Base-by-base conservation (phyloP, 2,113 vertebrate species). In the Anguilla japonica region DNA sequence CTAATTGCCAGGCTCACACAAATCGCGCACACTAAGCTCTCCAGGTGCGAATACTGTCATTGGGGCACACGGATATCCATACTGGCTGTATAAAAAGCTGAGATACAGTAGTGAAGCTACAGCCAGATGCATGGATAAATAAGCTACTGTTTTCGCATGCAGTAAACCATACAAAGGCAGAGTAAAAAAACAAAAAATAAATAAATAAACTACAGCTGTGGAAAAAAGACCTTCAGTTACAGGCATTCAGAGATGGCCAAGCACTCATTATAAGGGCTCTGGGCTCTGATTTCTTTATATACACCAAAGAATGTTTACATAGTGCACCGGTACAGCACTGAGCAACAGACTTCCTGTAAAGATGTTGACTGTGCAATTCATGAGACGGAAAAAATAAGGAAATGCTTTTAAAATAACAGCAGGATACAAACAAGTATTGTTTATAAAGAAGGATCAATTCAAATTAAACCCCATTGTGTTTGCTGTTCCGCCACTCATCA, bases 251-350 rank as follows among this genome's bases (percentile, higher is more conserved):
- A 87, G 81, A 79, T 14, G 13, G 14, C 43, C 83, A 78, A 29
- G 41, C 18, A 20, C 63, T 80, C 85, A 88, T 89, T 85, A 82
- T 85, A 85, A 53, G 56, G 46, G 29, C 79, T 71, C 67, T 56
- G 34, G 50, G 50, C 71, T 79, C 79, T 57, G 40, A 34, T 84
- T 75, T n/a, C 71, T 75, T 75, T n/a, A 75, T 13, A 75, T 9
- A 75, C n/a, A 46, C 34, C 34, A 41, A 56, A 87, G 18, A 41
- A 67, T 79, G 34, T 82, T 26, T 34, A 15, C 7, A 79, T 22
- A 67, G 71, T 60, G 56, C 40, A n/a, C 71, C 16, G 6, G 26
- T 75, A 13, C n/a, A 75, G n/a, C 6, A 71, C 4, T 14, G n/a
- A 34, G 4, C 60, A 85, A 14, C 60, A 41, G 82, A 84, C 39